Conservation (phyloP, 2,888 invertebrate species). For the Acleris sparsana region DNA sequence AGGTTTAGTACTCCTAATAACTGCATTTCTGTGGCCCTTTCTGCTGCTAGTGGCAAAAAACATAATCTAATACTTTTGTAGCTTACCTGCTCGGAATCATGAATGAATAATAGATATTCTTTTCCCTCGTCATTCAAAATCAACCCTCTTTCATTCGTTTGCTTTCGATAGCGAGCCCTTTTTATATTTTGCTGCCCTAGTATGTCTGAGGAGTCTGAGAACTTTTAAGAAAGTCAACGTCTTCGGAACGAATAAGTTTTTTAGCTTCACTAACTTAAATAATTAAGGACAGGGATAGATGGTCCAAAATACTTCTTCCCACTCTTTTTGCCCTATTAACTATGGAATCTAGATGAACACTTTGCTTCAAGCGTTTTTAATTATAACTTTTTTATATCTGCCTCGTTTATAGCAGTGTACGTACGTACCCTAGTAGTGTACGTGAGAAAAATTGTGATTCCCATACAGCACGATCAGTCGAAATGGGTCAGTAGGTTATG, state of each 20-base stretch:
- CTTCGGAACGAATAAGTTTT: conserved; percentile 13
- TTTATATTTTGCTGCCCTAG: conserved; percentile 38
- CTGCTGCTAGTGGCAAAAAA: too few relatives aligned
- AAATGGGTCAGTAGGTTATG: too few relatives aligned
- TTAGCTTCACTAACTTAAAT: not conserved
- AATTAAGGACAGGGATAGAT: not conserved
- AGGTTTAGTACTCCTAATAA: too few relatives aligned
- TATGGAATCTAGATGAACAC: conserved; percentile 1
- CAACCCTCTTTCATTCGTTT: conserved; percentile 6
- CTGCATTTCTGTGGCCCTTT: too few relatives aligned
- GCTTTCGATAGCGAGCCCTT: conserved; percentile 11
- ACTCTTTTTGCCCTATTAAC: not conserved
- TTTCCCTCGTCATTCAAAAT: not conserved
- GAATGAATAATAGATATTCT: not conserved
- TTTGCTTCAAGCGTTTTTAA: not conserved
- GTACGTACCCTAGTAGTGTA: too few relatives aligned
- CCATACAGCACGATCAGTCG: too few relatives aligned
- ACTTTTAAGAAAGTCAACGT: conserved; percentile 36
- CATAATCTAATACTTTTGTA: not conserved
- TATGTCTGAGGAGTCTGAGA: conserved; percentile 37
- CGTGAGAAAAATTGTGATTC: not conserved
- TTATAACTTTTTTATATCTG: too few relatives aligned
- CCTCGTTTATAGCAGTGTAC: too few relatives aligned
- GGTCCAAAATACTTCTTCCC: not conserved
- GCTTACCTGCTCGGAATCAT: not conserved